A percentile compares a stretch with the other conserved stretches of the same genome.
Conservation (phyloP, 2,888 invertebrate species). For the Boloria selene region DNA sequence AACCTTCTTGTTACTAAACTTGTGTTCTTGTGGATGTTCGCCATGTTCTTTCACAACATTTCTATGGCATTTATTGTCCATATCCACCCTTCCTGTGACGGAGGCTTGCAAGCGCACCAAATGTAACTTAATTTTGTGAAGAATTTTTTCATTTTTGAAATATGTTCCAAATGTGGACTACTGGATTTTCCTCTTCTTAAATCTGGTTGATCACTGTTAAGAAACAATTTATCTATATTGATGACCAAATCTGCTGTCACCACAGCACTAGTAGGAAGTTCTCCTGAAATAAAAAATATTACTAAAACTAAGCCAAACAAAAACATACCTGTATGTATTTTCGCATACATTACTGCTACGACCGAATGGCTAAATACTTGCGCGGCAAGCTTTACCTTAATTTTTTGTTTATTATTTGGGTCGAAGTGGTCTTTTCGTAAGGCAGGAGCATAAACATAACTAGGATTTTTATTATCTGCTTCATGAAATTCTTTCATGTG, state of each 20-base stretch:
- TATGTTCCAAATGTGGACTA: constrained; percentile 5
- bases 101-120: background rate
- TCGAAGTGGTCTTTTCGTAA: constrained; percentile 39
- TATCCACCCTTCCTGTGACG: constrained; percentile 18
- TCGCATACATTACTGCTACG: constrained; percentile 34
- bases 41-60: constrained; percentile 8
- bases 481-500: constrained; percentile 29
- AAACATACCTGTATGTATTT: constrained; percentile 23
- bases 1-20: no score
- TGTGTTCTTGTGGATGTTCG: background rate
- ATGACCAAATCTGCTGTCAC: constrained; percentile 20
- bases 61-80: constrained; percentile 17
- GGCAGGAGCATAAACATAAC: constrained; percentile 44
- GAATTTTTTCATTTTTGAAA: constrained; percentile 9
- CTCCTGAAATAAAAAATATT: constrained; percentile 12
- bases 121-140: constrained; percentile 14
- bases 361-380: constrained; percentile 41
- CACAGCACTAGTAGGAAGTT: constrained; percentile 24
- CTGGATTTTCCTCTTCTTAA: constrained; percentile 15
- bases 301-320: no score
- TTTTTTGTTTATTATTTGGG: constrained; percentile 40
- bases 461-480: constrained; percentile 36
- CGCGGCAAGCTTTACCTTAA: constrained; percentile 37
- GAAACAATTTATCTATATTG: constrained; percentile 22
- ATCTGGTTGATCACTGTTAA: constrained; percentile 20